A percentile compares a stretch with the other conserved stretches of the same genome.
Evolutionary conservation across 2,113 vertebrate genomes (phyloP).

Genomic region (Dipodomys stephensi): DNA sequence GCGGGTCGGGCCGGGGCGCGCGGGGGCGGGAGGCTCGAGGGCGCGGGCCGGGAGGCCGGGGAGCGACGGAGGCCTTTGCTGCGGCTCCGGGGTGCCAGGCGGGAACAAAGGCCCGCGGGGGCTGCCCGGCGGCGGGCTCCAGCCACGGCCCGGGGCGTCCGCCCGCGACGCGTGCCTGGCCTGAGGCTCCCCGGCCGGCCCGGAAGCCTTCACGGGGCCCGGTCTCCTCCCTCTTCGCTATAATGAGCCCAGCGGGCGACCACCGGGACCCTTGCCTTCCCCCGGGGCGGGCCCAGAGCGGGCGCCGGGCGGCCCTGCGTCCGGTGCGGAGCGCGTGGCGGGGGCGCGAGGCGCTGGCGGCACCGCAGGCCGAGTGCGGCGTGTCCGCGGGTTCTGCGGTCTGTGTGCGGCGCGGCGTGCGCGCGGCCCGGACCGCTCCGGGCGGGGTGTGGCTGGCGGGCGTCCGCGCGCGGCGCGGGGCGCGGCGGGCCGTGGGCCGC

Average conservation of each 20-base stretch:
- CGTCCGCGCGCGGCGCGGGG: not conserved
- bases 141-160: not conserved
- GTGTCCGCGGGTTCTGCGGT: not conserved
- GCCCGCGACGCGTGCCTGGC: no score
- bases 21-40: not conserved
- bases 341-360: rapidly evolving
- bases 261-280: rapidly evolving
- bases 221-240: not conserved
- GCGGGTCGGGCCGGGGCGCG: not conserved
- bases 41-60: not conserved
- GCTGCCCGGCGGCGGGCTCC: not conserved
- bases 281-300: not conserved
- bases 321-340: not conserved
- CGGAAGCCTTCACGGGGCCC: not conserved
- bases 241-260: not conserved
- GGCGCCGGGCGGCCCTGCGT: not conserved
- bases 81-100: not conserved
- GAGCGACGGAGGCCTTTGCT: constrained; percentile 5
- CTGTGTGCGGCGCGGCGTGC: not conserved
- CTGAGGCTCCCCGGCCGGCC: not conserved
- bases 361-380: not conserved
- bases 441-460: constrained; percentile 36
- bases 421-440: not conserved
- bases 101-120: constrained; percentile 64
- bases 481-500: not conserved